These are phyloP conservation scores for Eclectus roratus DNA, from an alignment of 2,113 vertebrate genomes.

Conservation along the genomic window DNA sequence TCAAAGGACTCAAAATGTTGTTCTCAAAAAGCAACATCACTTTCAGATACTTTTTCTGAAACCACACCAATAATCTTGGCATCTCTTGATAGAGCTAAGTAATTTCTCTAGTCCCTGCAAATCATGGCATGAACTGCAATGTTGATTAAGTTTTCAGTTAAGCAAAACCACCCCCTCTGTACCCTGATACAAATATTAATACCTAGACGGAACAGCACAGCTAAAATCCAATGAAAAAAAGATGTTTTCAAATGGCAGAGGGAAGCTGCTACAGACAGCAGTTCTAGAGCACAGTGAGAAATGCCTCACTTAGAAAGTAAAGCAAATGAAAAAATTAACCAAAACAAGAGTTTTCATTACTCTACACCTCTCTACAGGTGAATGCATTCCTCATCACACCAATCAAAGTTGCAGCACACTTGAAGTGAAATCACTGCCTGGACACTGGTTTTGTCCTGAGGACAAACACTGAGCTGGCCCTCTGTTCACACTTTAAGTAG, in stretches of 20 bases:
- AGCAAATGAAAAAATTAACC: neutral
- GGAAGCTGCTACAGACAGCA: neutral
- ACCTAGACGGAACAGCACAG: neutral
- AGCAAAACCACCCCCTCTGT: neutral
- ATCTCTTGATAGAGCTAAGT: neutral
- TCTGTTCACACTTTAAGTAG: neutral
- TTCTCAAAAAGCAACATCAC: neutral
- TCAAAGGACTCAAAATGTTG: neutral
- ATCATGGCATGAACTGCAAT: neutral
- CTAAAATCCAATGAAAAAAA: neutral
- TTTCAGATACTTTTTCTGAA: neutral
- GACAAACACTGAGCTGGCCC: neutral
- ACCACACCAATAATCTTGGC: neutral
- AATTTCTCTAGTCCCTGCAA: neutral
- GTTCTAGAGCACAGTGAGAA: neutral
- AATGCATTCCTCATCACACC: neutral
- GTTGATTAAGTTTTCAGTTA: neutral
- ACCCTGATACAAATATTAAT: neutral
- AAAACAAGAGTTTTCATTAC: neutral
- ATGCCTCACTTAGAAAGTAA: neutral
- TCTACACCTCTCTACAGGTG: neutral
- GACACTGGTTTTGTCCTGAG: neutral
- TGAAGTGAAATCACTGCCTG: neutral
- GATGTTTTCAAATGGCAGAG: neutral
- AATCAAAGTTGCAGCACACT: neutral